Base-by-base conservation (phyloP, 2,888 invertebrate species). In the Eremobia ochroleuca region DNA sequence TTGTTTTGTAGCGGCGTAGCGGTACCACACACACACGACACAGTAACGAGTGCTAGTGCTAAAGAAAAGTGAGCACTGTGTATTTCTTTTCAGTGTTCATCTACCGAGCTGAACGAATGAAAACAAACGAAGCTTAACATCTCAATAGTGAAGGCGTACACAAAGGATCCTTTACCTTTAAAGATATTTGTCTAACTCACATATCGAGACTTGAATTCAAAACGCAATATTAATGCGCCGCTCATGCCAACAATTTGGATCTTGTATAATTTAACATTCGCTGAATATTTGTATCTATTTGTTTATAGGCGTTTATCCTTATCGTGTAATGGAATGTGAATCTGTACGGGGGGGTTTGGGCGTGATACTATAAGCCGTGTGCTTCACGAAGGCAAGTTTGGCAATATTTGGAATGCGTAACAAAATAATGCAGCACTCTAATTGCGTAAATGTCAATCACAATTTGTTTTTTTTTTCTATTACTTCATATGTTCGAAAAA, bases 171-270 rank as follows among this genome's bases (percentile, higher is more conserved):
- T 85, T 88, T 85, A 82, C 87, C 85, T 86, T 85, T 81, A 58
- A 80, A 76, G 74, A 52, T 78, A 89, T 84, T 86, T 81, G 81
- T 82, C 73, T 76, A 82, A 81, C 77, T 83, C 76, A 76, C 73
- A 80, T 85, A 81, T 88, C 86, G 81, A 87, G 81, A 77, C 83
- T 81, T 82, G 85, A 90, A 90, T 90, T 89, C 88, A 85, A 87
- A 91, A 88, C 83, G 84, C 80, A 87, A 87, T 88, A 88, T 87
- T 87, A 88, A 88, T 87, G 84, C 82, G 85, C 76, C 52, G 85
- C 83, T 87, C 88, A 89, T 90, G 91, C 91, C 91, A 90, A 88
- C 83, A 86, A 88, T 91, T 90, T 85, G 74, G 83, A 90, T 89
- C 87, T 83, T 78, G 86, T 82, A 91, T 90, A 84, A 83, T 86